A percentile compares a stretch with the other conserved stretches of the same genome.
Evolutionary conservation across 2,797 vertebrate species (phyloP).

Genomic region (Danio tinwini): DNA sequence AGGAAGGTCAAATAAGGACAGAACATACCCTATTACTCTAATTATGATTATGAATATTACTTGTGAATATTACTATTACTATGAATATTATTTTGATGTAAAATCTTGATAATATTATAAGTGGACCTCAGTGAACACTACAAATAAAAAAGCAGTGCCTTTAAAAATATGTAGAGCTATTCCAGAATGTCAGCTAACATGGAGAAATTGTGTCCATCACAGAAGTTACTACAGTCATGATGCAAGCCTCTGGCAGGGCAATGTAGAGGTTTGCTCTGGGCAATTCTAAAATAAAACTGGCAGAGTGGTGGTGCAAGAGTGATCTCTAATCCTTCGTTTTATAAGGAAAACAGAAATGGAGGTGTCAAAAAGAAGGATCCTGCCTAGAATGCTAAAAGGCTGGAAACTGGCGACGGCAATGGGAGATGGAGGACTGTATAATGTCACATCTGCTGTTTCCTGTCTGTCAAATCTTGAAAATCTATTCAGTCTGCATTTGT

Average conservation of each 20-base stretch:
- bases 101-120: no score
- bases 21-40: no score
- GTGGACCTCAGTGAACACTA: no score
- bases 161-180: no score
- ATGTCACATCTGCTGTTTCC: slow-evolving; percentile 19
- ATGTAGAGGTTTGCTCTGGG: slow-evolving; percentile 21
- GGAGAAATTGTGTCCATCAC: no score
- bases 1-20: no score
- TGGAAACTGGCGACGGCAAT: slow-evolving; percentile 1
- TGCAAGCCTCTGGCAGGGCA: slow-evolving; percentile 6
- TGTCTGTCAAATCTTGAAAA: slow-evolving; percentile 25
- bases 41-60: no score
- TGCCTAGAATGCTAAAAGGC: slow-evolving; percentile 21
- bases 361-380: slow-evolving; percentile 12
- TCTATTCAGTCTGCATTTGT: slow-evolving; percentile 13
- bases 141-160: no score
- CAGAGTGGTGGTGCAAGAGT: slow-evolving; percentile 8
- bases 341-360: slow-evolving; percentile 28
- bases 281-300: slow-evolving; percentile 21
- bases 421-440: slow-evolving; percentile 4
- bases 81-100: no score
- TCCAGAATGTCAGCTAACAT: no score
- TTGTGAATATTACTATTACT: no score
- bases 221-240: background rate
- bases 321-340: slow-evolving; percentile 20